Base-by-base conservation (phyloP, 1,140 invertebrate genomes). In the Caenorhabditis remanei region DNA sequence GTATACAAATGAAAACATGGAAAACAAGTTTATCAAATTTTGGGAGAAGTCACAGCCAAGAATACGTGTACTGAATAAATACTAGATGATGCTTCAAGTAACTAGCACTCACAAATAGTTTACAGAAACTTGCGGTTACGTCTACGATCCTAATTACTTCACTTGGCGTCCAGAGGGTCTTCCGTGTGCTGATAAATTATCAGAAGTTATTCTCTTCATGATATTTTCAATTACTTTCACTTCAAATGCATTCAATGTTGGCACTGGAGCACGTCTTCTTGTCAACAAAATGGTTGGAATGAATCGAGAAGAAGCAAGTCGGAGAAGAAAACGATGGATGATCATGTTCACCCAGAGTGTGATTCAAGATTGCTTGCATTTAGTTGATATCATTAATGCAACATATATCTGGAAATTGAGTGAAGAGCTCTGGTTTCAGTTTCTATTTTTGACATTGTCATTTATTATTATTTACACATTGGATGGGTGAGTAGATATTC, bases 261-360 rank as follows among this genome's bases (percentile, higher is more conserved):
- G 7, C 11, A 79, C 71, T 24, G 43, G 71, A 24, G n/a, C 40
- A 24, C 71, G 71, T 32, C 71, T 79, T 50, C 46, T 79, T 7
- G 21, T 79, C 8, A 79, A 79, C 21, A 79, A 79, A 43, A 79
- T 79, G 71, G 46, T 48, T 50, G 46, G 71, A 50, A 48, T 79
- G 71, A 50, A 48, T 24, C 32, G 21, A 50, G 19, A 50, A 79
- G 71, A 50, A 50, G 43, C 71, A 14, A 14, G 7, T 41, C 7
- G 46, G 11, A 40, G 71, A 16, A 41, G 71, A 24, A 79, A 79
- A n/a, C 32, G 40, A 79, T 79, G 71, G 71, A 79, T 79, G 71
- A 79, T 71, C 16, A 71, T 71, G 65, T 71, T 71, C 65, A 71
- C 65, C n/a, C 65, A 71, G n/a, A 46, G 40, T 43, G 41, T 71